Evolutionary conservation across 2,888 invertebrate genomes (phyloP), one percentile per base, ranked within the genome.

Genomic region (Ceratothoa steindachneri): DNA sequence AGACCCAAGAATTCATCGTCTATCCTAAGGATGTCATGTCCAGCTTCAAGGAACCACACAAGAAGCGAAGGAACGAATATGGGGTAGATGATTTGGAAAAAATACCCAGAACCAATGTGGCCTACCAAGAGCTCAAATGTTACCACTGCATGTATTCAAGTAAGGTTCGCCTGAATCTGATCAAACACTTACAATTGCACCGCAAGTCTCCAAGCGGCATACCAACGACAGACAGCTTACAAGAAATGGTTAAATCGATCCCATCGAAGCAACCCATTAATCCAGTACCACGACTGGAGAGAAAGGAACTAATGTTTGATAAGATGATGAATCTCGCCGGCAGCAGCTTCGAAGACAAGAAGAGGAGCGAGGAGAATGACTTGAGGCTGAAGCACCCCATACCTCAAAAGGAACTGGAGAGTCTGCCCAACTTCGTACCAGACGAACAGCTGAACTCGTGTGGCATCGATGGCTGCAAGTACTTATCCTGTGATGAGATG

Each of bases 321-420:
- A 91, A 90, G 83, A 93, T 93, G 93, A 87, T 90, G 0, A 93
- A 93, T 83, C 86, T 92, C 22, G 92, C 93, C 0, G 89, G 90
- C n/a, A 91, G 90, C 80, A 91, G 89, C 22, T 82, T 83, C 69
- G 80, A 81, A 53, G 77, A 75, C 22, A 81, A 81, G 52, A 80
- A 75, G 65, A 75, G 77, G 52, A 78, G 72, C 5, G 75, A 75
- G 30, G 77, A 80, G 30, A 72, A 67, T 24, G 80, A 81, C 0
- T 77, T 80, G n/a, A 80, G 77, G 27, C 80, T 74, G 30, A 81
- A 81, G 31, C 71, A 80, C 15, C 75, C 80, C 24, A 74, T 78
- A 66, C 72, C 78, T 15, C 29, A 53, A 9, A 75, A 78, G 9
- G 80, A 80, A 30, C 41, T 72, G n/a, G 71, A 70, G 7, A 71